Conservation (phyloP, 2,113 vertebrate species). For the Chloropsis cyanopogon region DNA sequence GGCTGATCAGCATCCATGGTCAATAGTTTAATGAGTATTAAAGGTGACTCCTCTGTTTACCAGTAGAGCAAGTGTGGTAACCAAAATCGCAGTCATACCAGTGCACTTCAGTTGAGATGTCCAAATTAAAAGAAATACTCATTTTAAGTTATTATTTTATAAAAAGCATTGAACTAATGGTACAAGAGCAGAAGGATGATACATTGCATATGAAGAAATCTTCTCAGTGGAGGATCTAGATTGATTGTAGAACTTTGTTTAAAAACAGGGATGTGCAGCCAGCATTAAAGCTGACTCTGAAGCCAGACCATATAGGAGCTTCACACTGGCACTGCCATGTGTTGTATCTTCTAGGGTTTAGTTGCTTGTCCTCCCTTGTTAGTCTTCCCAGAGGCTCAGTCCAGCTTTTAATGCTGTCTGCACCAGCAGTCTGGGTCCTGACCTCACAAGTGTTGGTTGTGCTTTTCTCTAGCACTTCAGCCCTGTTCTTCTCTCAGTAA, state of each 20-base stretch:
- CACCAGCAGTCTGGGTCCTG: neutral
- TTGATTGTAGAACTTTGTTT: neutral
- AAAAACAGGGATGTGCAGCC: neutral
- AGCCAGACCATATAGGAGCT: neutral
- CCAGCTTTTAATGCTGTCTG: neutral
- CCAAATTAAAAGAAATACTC: neutral
- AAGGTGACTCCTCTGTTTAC: neutral
- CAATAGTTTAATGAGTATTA: neutral
- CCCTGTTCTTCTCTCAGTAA: neutral
- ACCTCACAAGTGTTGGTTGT: neutral
- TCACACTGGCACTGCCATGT: accelerated
- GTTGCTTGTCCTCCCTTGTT: neutral
- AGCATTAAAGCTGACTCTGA: neutral
- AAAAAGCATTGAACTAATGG: neutral
- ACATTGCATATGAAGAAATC: neutral
- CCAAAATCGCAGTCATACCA: neutral
- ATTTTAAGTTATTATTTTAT: accelerated
- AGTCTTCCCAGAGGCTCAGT: neutral
- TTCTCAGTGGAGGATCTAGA: neutral
- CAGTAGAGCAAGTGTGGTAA: neutral
- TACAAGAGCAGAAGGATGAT: neutral
- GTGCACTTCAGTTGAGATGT: neutral
- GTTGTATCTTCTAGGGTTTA: neutral
- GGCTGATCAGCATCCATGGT: neutral
- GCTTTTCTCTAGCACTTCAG: neutral